Evolutionary conservation across 2,797 vertebrate genomes (phyloP), one percentile per base, ranked within the genome.

Genomic region (Limosa lapponica): DNA sequence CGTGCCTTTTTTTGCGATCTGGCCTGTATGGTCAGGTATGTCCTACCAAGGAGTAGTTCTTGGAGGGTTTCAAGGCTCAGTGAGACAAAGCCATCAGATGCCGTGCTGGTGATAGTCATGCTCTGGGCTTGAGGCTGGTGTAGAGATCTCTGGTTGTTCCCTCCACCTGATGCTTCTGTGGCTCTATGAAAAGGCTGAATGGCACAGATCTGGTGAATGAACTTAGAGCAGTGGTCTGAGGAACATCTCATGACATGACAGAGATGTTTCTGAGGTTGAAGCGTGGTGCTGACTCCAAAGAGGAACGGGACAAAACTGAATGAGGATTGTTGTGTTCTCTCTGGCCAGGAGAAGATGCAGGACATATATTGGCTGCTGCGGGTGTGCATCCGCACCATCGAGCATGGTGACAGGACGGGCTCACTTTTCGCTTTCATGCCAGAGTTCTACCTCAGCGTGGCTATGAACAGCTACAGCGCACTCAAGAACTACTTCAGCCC

Each of bases 401-500:
- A 99, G 95, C 99, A 99, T 1, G 98, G 99, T 0, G 99, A 99
- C 96, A 98, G 97, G 96, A 99, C 99, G 0, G 99, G 98, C 28
- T 98, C 99, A 0, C 96, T 99, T 83, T 99, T 99, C 0, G 99
- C 99, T 94, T 99, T 99, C 94, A 97, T 98, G 95, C 99, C 99
- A 0, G 99, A 99, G 98, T 99, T 99, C 98, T 99, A 99, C 98
- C 98, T 99, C 98, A 99, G 98, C 1, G 99, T 99, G 82, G 99
- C 99, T 97, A 99, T 99, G 99, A 99, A 99, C 89, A 99, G 99
- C 64, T 99, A 99, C 98, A 99, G 99, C 8, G 99, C 99, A 67
- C 99, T 99, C 64, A 99, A 99, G 98, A 99, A 99, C 98, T 99
- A 99, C 98, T 99, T 99, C 96, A 99, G 99, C 93, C 99, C 99